These are phyloP conservation scores for Mystacides longicornis DNA, from an alignment of 2,888 invertebrate genomes.

Conservation along the genomic window DNA sequence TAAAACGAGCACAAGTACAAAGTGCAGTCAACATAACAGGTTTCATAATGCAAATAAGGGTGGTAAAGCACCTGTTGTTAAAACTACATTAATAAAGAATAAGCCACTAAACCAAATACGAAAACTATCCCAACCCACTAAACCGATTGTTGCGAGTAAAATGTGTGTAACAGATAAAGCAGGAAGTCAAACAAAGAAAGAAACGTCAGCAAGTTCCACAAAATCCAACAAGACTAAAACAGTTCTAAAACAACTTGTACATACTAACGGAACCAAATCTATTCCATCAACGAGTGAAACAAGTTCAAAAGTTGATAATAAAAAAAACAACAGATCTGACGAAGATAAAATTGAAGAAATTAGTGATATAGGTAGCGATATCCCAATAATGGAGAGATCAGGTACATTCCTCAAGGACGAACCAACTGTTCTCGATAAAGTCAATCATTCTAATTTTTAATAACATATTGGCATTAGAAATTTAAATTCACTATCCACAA, in stretches of 20 bases:
- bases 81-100: not conserved
- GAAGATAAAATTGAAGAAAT: not conserved
- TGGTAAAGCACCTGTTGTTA: not conserved
- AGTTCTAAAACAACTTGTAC: not conserved
- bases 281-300: not conserved
- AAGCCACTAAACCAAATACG: not conserved
- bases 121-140: not conserved
- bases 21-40: not conserved
- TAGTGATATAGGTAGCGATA: not conserved
- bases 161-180: too few relatives aligned
- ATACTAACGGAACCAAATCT: not conserved
- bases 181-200: not conserved
- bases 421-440: slow-evolving; percentile 52
- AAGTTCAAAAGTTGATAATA: not conserved
- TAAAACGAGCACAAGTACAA: not conserved
- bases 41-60: not conserved
- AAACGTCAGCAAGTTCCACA: not conserved
- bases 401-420: slow-evolving; percentile 71
- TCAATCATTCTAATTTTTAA: not conserved
- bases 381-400: slow-evolving; percentile 49
- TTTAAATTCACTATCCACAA: not conserved
- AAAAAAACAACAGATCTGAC: not conserved
- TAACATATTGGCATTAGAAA: not conserved
- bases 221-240: not conserved
- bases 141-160: not conserved